Conservation (phyloP, 2,113 vertebrate species). For the cat (Felis catus) region DNA sequence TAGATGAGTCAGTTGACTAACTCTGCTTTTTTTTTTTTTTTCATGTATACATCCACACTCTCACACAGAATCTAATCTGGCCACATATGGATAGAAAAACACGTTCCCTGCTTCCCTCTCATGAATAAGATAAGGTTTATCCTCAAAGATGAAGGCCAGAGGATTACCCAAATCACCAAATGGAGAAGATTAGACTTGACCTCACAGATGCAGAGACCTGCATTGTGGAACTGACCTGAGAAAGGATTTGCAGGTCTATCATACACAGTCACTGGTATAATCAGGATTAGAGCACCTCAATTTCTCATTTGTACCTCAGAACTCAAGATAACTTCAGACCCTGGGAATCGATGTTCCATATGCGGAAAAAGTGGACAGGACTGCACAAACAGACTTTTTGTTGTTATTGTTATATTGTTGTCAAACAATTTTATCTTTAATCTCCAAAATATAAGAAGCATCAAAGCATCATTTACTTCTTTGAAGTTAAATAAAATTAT, state of each 20-base stretch:
- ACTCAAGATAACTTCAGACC: slow-evolving; percentile 28
- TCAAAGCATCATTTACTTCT: not conserved
- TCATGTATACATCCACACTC: not conserved
- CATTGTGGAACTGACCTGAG: slow-evolving; percentile 47
- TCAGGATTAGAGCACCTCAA: slow-evolving; percentile 41
- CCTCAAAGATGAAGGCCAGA: slow-evolving; percentile 41
- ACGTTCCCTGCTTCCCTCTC: not conserved
- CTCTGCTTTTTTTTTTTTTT: slow-evolving; percentile 32
- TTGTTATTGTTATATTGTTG: not conserved
- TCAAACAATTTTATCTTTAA: slow-evolving; percentile 42
- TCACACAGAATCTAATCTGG: not conserved
- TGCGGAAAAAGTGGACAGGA: not conserved
- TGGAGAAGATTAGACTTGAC: slow-evolving; percentile 56
- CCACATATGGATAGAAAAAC: slow-evolving; percentile 1
- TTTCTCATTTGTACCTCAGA: slow-evolving; percentile 53
- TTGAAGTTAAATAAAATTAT: slow-evolving; percentile 33
- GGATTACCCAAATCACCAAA: slow-evolving; percentile 64
- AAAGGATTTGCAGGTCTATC: slow-evolving; percentile 49
- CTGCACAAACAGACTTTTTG: not conserved
- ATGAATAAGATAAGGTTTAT: slow-evolving; percentile 65
- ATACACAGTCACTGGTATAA: not conserved
- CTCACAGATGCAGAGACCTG: not conserved
- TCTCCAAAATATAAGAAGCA: slow-evolving; percentile 11
- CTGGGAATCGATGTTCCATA: not conserved
- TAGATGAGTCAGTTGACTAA: not conserved